These are phyloP conservation scores for Caenorhabditis sp. DNA, from an alignment of 2,888 invertebrate species.

Conservation along the genomic window DNA sequence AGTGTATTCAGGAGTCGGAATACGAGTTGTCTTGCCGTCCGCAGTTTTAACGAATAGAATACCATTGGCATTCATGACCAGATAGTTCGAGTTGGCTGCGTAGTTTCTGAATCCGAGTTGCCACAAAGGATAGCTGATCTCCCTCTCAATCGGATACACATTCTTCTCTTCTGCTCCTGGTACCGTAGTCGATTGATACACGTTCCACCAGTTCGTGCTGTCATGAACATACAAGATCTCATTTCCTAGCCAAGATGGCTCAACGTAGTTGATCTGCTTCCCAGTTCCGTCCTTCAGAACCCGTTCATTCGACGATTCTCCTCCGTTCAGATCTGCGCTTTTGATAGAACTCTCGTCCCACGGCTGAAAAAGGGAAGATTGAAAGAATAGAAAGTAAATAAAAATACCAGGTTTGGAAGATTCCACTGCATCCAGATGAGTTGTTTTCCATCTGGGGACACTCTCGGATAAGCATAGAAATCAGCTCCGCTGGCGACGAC, in stretches of 20 bases:
- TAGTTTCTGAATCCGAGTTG: slow-evolving; percentile 69
- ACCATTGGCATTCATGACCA: slow-evolving; percentile 59
- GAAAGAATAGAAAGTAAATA: neutral
- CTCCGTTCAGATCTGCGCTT: slow-evolving; percentile 78
- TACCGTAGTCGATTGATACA: slow-evolving; percentile 81
- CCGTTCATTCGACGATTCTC: slow-evolving; percentile 69
- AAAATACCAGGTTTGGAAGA: slow-evolving; percentile 84
- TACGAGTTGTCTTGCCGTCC: slow-evolving; percentile 3
- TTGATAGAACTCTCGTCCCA: slow-evolving; percentile 84
- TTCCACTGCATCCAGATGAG: slow-evolving; percentile 85
- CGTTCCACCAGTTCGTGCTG: slow-evolving; percentile 84
- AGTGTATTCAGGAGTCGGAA: slow-evolving; percentile 67
- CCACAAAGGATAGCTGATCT: slow-evolving; percentile 74
- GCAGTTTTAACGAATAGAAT: slow-evolving; percentile 27
- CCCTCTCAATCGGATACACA: slow-evolving; percentile 62
- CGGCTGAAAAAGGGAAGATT: slow-evolving; percentile 81
- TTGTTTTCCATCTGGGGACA: slow-evolving; percentile 84
- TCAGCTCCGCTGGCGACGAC: slow-evolving; percentile 82
- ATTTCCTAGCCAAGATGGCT: slow-evolving; percentile 83
- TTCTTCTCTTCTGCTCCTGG: slow-evolving; percentile 53
- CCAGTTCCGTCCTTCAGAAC: slow-evolving; percentile 62
- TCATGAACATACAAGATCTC: slow-evolving; percentile 83
- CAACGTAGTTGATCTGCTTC: slow-evolving; percentile 81
- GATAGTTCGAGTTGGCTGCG: slow-evolving; percentile 41
- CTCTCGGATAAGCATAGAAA: slow-evolving; percentile 84